These are phyloP conservation scores for Polymixis flavicincta DNA, from an alignment of 2,888 invertebrate species.

Conservation along the genomic window DNA sequence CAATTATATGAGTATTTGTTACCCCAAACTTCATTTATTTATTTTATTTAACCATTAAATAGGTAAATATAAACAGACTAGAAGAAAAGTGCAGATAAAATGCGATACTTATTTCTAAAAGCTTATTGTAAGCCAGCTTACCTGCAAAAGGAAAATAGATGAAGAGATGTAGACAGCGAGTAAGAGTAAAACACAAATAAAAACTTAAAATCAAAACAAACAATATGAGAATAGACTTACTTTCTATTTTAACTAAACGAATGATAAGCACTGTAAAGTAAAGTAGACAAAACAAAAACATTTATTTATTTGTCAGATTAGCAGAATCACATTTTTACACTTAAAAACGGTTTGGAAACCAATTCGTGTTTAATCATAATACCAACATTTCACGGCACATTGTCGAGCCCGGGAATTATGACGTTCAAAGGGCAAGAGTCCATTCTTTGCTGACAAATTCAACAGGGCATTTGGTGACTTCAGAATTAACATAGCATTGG, in stretches of 20 bases:
- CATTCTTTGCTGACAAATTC: conserved; percentile 79
- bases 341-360: conserved; percentile 11
- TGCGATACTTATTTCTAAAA: too few relatives aligned
- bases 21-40: too few relatives aligned
- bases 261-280: not conserved
- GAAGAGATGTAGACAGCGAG: too few relatives aligned
- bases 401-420: conserved; percentile 73
- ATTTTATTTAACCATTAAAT: too few relatives aligned
- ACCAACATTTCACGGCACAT: conserved; percentile 56
- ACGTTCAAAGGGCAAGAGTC: conserved; percentile 80
- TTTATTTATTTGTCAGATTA: not conserved
- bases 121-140: too few relatives aligned
- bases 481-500: conserved; percentile 82
- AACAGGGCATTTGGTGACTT: conserved; percentile 85
- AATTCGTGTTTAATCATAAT: conserved; percentile 45
- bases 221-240: too few relatives aligned
- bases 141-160: too few relatives aligned
- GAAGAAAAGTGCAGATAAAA: too few relatives aligned
- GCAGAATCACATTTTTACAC: conserved; percentile 2
- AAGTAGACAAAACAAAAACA: not conserved
- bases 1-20: too few relatives aligned
- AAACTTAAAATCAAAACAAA: too few relatives aligned
- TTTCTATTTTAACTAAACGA: conserved; percentile 3
- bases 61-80: too few relatives aligned
- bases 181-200: too few relatives aligned